Evolutionary conservation across 2,888 invertebrate species (phyloP).

Genomic region (Pseudoips prasinana): DNA sequence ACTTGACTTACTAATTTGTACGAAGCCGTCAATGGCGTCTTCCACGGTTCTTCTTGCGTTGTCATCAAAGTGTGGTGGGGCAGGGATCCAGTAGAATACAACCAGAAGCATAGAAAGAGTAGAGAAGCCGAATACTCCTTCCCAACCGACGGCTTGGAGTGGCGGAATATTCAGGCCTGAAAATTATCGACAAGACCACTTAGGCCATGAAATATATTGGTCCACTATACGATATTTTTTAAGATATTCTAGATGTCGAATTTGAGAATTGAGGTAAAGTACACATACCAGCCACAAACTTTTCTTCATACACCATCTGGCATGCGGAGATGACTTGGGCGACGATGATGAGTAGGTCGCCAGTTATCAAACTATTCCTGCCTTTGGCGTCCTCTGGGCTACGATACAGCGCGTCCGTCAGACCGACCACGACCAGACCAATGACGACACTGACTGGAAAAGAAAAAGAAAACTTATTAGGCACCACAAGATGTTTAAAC

Average conservation of each 20-base stretch:
- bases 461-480: too few relatives aligned
- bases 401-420: slow-evolving; percentile 85
- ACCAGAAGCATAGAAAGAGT: slow-evolving; percentile 56
- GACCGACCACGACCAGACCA: slow-evolving; percentile 88
- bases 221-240: too few relatives aligned
- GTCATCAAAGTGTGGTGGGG: slow-evolving; percentile 88
- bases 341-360: slow-evolving; percentile 87
- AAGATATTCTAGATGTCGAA: too few relatives aligned
- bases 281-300: slow-evolving; percentile 87
- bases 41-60: slow-evolving; percentile 90
- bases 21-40: slow-evolving; percentile 91
- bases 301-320: slow-evolving; percentile 98
- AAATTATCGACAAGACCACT: too few relatives aligned
- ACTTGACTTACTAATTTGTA: slow-evolving; percentile 89
- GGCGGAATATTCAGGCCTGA: slow-evolving; percentile 91
- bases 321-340: slow-evolving; percentile 92
- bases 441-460: slow-evolving; percentile 81
- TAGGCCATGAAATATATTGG: too few relatives aligned
- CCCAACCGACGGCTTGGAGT: slow-evolving; percentile 96
- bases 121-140: slow-evolving; percentile 84
- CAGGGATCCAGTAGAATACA: slow-evolving; percentile 89
- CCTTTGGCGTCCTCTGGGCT: slow-evolving; percentile 66
- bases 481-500: neutral
- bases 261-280: too few relatives aligned
- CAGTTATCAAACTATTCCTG: slow-evolving; percentile 90